Evolutionary conservation across 2,113 vertebrate genomes (phyloP).

Genomic region (Corvus hawaiiensis): DNA sequence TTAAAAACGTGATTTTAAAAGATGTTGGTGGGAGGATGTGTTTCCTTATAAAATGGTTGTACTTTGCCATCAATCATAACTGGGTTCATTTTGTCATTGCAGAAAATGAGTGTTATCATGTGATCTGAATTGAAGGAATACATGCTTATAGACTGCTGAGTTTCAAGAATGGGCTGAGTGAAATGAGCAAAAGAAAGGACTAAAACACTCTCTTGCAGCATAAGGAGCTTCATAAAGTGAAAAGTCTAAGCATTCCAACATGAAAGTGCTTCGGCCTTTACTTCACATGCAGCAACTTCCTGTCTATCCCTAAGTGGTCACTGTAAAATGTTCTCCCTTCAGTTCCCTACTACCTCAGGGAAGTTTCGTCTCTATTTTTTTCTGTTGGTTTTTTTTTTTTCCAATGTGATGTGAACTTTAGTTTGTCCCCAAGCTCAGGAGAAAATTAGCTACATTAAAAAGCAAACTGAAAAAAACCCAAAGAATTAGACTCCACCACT

Average conservation of each 20-base stretch:
- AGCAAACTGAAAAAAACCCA: not conserved
- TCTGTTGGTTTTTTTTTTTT: not conserved
- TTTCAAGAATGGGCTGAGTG: not conserved
- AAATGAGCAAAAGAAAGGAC: not conserved
- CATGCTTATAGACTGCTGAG: not conserved
- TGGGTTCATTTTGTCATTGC: conserved; percentile 11
- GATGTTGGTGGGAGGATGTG: not conserved
- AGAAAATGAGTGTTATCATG: not conserved
- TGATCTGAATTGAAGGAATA: not conserved
- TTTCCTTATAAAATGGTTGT: conserved; percentile 5
- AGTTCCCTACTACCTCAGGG: not conserved
- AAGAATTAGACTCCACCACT: not conserved
- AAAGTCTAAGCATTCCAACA: not conserved
- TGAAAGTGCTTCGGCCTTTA: conserved; percentile 9
- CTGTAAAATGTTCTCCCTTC: not conserved
- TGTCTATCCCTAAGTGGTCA: not conserved
- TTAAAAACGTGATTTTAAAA: conserved; percentile 24
- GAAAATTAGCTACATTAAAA: not conserved
- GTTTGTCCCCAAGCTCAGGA: not conserved
- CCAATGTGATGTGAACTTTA: not conserved
- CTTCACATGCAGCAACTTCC: not conserved
- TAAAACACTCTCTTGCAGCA: not conserved
- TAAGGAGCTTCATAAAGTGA: not conserved
- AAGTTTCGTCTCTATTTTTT: not conserved
- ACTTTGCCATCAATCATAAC: conserved; percentile 19